A percentile compares a stretch with the other conserved stretches of the same genome.
Evolutionary conservation across 2,797 vertebrate genomes (phyloP).

Genomic region (Galaxias olidus): DNA sequence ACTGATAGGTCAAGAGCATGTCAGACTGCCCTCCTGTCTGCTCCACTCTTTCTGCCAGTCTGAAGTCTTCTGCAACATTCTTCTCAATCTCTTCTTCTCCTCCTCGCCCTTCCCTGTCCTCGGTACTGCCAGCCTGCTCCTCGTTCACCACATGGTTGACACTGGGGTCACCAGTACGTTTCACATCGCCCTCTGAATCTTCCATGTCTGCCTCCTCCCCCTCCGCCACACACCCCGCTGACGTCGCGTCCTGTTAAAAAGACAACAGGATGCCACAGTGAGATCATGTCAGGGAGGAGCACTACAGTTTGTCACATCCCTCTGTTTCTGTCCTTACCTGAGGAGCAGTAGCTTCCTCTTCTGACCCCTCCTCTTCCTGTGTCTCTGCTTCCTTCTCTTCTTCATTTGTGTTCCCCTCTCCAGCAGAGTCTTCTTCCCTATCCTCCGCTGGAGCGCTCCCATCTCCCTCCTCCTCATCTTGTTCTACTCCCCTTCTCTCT

Average conservation of each 20-base stretch:
- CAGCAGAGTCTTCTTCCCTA: conserved; percentile 43
- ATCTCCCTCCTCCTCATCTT: conserved; percentile 36
- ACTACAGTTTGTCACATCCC: no score
- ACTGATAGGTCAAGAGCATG: conserved; percentile 54
- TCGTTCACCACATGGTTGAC: background rate
- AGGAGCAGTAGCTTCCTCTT: conserved; percentile 40
- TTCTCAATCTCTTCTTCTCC: conserved; percentile 2
- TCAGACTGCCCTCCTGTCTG: background rate
- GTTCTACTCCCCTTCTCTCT: conserved; percentile 1
- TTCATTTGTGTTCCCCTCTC: conserved; percentile 38
- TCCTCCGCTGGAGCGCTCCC: conserved; percentile 36
- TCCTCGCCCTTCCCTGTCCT: conserved; percentile 18
- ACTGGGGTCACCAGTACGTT: conserved; percentile 23
- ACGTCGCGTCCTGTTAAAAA: background rate
- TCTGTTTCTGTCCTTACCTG: conserved; percentile 38
- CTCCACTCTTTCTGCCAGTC: background rate
- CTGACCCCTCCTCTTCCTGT: conserved; percentile 33
- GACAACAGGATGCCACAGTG: background rate
- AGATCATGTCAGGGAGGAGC: no score
- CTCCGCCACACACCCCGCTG: conserved; percentile 34
- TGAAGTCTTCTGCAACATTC: background rate
- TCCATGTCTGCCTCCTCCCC: conserved; percentile 57
- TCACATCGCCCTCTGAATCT: conserved; percentile 45
- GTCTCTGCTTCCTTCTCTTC: conserved; percentile 36
- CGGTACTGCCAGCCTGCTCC: conserved; percentile 2